Conservation (phyloP, 2,113 vertebrate genomes). For the Emydocephalus ijimae region DNA sequence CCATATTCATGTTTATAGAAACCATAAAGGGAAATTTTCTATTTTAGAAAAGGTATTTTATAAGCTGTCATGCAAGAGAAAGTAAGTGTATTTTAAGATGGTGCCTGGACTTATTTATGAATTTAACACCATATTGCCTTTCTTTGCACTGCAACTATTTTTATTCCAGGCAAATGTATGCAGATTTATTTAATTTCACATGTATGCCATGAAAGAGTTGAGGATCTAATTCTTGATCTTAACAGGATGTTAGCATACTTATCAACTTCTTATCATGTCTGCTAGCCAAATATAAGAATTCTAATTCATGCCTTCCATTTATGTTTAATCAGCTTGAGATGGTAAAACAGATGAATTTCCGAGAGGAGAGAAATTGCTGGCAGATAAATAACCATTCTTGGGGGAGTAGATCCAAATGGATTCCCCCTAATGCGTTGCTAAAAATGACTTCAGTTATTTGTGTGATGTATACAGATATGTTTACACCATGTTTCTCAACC, state of each 20-base stretch:
- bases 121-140: neutral
- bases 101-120: neutral
- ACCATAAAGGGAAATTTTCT: neutral
- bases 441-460: neutral
- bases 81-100: neutral
- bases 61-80: neutral
- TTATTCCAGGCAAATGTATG: neutral
- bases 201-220: neutral
- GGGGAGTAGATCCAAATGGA: neutral
- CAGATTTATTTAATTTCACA: neutral
- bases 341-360: neutral
- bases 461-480: neutral
- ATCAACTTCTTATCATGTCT: neutral
- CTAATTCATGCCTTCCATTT: neutral
- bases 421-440: neutral
- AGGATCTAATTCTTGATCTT: neutral
- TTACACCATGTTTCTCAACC: neutral
- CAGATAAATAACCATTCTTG: neutral
- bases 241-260: neutral
- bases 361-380: neutral
- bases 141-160: neutral
- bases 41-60: neutral
- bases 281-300: neutral
- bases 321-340: neutral
- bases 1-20: neutral